phyloP scores from a whole-genome alignment of 2,888 invertebrate genomes.

The Drosophila stalkeri region DNA sequence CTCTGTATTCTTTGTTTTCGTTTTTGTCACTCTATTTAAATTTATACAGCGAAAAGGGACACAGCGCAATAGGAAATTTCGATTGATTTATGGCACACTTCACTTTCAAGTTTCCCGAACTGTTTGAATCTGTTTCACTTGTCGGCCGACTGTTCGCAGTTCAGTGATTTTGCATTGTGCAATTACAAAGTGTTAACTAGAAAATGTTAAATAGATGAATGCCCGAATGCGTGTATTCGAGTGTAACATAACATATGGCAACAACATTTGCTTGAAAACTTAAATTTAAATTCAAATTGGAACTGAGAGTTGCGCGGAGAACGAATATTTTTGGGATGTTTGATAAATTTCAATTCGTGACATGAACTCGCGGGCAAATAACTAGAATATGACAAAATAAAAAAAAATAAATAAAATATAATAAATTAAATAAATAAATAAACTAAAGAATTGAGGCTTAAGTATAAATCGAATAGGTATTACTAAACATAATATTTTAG shows the following conservation, averaged over 20 bases:
- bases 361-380: background rate
- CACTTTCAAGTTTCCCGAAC: slow-evolving; percentile 14
- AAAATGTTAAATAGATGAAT: slow-evolving; percentile 44
- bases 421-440: too few relatives aligned
- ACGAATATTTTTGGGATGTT: background rate
- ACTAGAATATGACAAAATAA: background rate
- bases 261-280: slow-evolving; percentile 22
- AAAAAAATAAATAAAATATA: too few relatives aligned
- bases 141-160: slow-evolving; percentile 65
- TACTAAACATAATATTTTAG: too few relatives aligned
- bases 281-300: slow-evolving; percentile 44
- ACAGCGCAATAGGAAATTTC: slow-evolving; percentile 17
- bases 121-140: slow-evolving; percentile 66
- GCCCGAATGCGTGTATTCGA: slow-evolving; percentile 4
- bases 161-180: slow-evolving; percentile 75
- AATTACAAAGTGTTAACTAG: slow-evolving; percentile 83
- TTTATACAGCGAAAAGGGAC: slow-evolving; percentile 50
- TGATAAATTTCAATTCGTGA: background rate
- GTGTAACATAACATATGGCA: slow-evolving; percentile 44
- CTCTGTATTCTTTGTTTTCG: slow-evolving; percentile 23
- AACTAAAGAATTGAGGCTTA: too few relatives aligned
- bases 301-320: background rate
- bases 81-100: slow-evolving; percentile 71
- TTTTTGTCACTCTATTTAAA: slow-evolving; percentile 78
- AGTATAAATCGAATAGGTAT: too few relatives aligned